Evolutionary conservation across 2,797 vertebrate genomes (phyloP), one percentile per base, ranked within the genome.

Genomic region (Takifugu rubripes): DNA sequence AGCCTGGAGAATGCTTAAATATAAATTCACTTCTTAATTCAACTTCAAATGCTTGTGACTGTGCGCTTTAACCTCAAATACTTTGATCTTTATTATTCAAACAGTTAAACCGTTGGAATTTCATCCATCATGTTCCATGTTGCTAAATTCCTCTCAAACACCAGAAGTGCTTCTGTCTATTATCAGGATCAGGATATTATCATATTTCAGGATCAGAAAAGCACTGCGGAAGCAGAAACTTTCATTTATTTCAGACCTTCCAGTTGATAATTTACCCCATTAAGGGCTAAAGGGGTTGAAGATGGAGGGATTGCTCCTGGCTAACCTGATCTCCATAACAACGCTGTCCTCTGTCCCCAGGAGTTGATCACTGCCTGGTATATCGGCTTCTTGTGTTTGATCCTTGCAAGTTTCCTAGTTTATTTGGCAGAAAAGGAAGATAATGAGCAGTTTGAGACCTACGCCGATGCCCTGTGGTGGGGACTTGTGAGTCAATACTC

Each of bases 391-490:
- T 88, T 99, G 63, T 98, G 96, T 82, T 93, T 99, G 79, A 98
- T 99, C 60, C 90, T 99, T 85, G 95, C 97, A 64, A 97, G 95
- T 5, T 99, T 99, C 84, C 92, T 99, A 64, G 97, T 99, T 15
- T 99, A 99, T 72, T 81, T 99, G 88, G 97, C 97, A 0, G 97
- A 99, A 85, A 99, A 99, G 70, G 97, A 98, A 31, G 94, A 97
- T 80, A 98, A 98, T 0, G 93, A 94, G n/a, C 93, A 97, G 85
- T 99, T 99, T 68, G 96, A 96, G 72, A 99, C 96, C 0, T 99
- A 99, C 0, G 97, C 97, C 0, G 97, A 99, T 0, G 97, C 97
- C 2, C 93, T 99, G 50, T 99, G 97, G 97, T 99, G 97, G 97
- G 97, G 97, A 74, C 91, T 98, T 94, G 97, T 99, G 86, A 95